Evolutionary conservation across 2,888 invertebrate species (phyloP), one percentile per base, ranked within the genome.

Genomic region (Agrotis segetum): DNA sequence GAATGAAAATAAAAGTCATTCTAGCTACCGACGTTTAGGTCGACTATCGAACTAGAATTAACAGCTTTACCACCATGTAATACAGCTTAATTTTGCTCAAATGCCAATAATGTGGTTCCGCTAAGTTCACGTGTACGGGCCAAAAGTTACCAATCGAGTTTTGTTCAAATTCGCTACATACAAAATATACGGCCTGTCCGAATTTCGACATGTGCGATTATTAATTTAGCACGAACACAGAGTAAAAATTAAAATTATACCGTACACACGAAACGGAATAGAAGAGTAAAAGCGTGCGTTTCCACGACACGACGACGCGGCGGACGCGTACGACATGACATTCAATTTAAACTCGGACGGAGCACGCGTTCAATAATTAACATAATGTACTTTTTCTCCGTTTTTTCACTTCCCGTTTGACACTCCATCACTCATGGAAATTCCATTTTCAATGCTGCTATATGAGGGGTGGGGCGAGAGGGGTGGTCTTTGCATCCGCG

Each of bases 361-460:
- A 89, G 89, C 91, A 90, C 92, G 92, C 95, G 93, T 90, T 93
- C 95, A 93, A 96, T 96, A 96, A 96, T 96, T 96, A 96, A 96
- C 96, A 96, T 96, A 96, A 96, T 96, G 93, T 93, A 92, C 94
- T 95, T 96, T 96, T 96, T 94, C 95, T 96, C 94, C 93, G 87
- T 95, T 96, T 96, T 96, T 95, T 91, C 94, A 93, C 93, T 94
- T 95, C 93, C 92, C 95, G 95, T 96, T 96, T 96, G 96, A 96
- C 96, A 96, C 96, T 96, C 96, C 96, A 96, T 96, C 96, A 96
- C 95, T 96, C 96, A 96, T 95, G 96, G 96, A 96, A 96, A 96
- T 96, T 96, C 96, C 96, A 96, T 96, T 96, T 96, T 96, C 95
- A 95, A 95, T 95, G 95, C 94, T 94, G 94, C 91, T 93, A 92